Evolutionary conservation across 2,888 invertebrate species (phyloP).

Genomic region (Apomyelois bistriatella): DNA sequence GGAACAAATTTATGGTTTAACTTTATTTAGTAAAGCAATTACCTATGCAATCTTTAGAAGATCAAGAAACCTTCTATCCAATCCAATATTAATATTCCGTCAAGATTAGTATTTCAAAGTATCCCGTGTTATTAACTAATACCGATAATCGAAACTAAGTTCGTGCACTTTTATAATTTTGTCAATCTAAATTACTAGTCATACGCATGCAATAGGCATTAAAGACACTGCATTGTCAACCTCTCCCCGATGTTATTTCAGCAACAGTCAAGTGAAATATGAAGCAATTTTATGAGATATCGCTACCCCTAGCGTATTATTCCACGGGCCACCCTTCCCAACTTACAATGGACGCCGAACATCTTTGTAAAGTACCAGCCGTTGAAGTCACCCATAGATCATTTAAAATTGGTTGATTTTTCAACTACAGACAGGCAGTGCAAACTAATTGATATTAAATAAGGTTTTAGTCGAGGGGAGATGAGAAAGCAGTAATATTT

Average conservation of each 20-base stretch:
- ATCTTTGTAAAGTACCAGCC: conserved; percentile 2
- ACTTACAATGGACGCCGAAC: conserved; percentile 21
- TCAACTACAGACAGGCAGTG: conserved; percentile 21
- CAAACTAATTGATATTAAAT: conserved; percentile 58
- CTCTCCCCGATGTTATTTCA: conserved; percentile 33
- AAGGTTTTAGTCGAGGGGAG: conserved; percentile 44
- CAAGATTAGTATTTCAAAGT: no score
- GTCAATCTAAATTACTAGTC: neutral
- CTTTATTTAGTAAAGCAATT: no score
- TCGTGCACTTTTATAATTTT: neutral
- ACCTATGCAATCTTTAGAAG: no score
- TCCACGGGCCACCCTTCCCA: conserved; percentile 24
- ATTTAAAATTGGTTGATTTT: conserved; percentile 22
- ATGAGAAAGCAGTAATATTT: conserved; percentile 36
- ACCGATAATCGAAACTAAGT: neutral
- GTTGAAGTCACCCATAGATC: conserved; percentile 21
- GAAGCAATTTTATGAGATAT: conserved; percentile 33
- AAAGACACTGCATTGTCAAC: conserved; percentile 21
- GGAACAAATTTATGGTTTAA: no score
- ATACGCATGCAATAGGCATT: conserved; percentile 10
- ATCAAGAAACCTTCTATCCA: no score
- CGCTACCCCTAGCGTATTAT: conserved; percentile 9
- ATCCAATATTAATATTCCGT: no score
- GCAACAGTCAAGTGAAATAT: conserved; percentile 35
- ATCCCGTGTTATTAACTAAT: neutral